Evolutionary conservation across 1,140 invertebrate species (phyloP).

Genomic region (Carposina sasakii): DNA sequence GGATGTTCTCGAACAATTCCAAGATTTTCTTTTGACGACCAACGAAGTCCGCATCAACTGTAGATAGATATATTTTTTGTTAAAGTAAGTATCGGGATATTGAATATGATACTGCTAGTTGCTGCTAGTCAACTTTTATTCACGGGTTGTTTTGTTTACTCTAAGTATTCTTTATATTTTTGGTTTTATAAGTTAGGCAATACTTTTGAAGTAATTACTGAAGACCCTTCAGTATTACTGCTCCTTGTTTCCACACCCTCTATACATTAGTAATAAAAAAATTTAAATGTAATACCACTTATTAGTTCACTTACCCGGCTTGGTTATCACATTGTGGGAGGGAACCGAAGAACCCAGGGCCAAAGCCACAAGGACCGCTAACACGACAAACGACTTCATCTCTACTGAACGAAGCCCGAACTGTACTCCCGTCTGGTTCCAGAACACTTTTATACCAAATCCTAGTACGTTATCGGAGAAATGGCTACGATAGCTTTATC

Average conservation of each 20-base stretch:
- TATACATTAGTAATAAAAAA: too few relatives aligned
- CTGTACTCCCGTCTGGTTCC: conserved; percentile 25
- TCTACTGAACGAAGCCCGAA: conserved; percentile 29
- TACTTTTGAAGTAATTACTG: not conserved
- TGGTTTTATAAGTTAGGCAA: not conserved
- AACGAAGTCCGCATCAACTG: conserved; percentile 34
- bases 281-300: not conserved
- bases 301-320: conserved; percentile 32
- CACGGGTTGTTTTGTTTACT: not conserved
- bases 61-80: conserved; percentile 39
- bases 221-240: too few relatives aligned
- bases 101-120: not conserved
- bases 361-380: conserved; percentile 42
- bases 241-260: too few relatives aligned
- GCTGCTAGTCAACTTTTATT: not conserved
- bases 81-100: not conserved
- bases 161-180: not conserved
- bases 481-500: conserved; percentile 55
- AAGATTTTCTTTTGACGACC: conserved; percentile 46
- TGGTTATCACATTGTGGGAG: conserved; percentile 24
- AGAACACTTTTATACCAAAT: conserved; percentile 18
- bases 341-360: conserved; percentile 29
- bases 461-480: not conserved
- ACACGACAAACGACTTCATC: conserved; percentile 53
- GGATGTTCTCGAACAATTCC: conserved; percentile 40